phyloP scores from a whole-genome alignment of 2,113 vertebrate genomes.

The Ardeotis arabs region DNA sequence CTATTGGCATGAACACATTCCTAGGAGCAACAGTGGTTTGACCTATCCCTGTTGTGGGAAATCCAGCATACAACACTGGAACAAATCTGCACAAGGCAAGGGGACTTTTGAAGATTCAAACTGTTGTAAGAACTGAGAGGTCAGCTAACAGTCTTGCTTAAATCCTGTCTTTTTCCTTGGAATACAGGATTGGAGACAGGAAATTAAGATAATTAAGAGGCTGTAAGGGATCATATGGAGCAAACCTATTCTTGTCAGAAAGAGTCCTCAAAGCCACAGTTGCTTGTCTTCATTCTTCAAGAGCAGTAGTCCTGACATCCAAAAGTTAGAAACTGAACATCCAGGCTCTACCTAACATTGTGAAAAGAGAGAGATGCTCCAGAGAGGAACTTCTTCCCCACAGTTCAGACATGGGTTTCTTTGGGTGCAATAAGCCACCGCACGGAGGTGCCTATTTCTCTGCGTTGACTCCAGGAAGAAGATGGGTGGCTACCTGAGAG shows the following conservation, averaged over 20 bases:
- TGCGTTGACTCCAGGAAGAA: neutral
- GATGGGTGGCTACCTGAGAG: neutral
- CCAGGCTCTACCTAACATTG: fast-evolving
- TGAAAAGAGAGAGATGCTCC: fast-evolving
- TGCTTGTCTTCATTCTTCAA: neutral
- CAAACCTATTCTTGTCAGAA: neutral
- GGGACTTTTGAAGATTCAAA: neutral
- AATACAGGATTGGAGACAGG: neutral
- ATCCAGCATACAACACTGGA: neutral
- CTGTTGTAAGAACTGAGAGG: neutral
- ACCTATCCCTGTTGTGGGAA: neutral
- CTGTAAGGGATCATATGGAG: neutral
- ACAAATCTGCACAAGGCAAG: neutral
- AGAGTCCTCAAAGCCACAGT: neutral
- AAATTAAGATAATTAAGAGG: neutral
- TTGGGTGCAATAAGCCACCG: neutral
- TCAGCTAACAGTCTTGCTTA: neutral
- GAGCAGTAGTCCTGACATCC: neutral
- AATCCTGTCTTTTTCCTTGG: neutral
- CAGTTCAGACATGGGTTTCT: neutral
- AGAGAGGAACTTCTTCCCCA: neutral
- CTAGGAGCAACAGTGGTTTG: neutral
- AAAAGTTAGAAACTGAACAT: neutral
- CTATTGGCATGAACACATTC: neutral
- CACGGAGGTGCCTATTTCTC: neutral